phyloP scores from a whole-genome alignment of 2,797 vertebrate species.

The Acanthopagrus latus region DNA sequence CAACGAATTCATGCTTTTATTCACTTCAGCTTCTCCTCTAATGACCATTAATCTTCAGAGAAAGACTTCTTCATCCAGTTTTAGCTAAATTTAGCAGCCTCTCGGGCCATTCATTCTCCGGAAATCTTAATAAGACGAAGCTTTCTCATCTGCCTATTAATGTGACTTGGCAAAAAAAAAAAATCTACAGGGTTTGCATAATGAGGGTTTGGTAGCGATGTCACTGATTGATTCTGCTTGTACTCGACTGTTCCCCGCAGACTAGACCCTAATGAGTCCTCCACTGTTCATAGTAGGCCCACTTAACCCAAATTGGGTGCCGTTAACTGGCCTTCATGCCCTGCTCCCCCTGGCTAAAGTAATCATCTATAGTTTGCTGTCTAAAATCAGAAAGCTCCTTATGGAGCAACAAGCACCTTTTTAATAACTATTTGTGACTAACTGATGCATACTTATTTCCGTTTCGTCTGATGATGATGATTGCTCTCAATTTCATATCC shows the following conservation, averaged over 20 bases:
- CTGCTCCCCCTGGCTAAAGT: neutral
- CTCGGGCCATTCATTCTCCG: constrained; percentile 35
- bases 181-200: constrained; percentile 43
- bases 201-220: constrained; percentile 42
- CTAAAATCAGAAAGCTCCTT: neutral
- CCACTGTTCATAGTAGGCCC: constrained; percentile 52
- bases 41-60: constrained; percentile 46
- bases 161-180: constrained; percentile 24
- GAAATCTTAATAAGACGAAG: constrained; percentile 39
- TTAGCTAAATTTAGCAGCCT: constrained; percentile 53
- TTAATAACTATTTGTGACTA: neutral
- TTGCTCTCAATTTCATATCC: neutral
- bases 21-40: constrained; percentile 38
- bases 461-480: too few species aligned
- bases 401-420: constrained; percentile 2
- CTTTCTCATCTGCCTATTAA: constrained; percentile 42
- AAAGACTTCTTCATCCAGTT: constrained; percentile 31
- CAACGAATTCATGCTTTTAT: constrained; percentile 17
- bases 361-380: constrained; percentile 22
- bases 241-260: constrained; percentile 47
- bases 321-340: constrained; percentile 49
- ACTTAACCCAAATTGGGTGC: constrained; percentile 57
- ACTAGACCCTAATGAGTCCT: constrained; percentile 58
- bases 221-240: constrained; percentile 63
- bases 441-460: neutral